Conservation (phyloP, 2,113 vertebrate genomes). For the Hemicordylus capensis region DNA sequence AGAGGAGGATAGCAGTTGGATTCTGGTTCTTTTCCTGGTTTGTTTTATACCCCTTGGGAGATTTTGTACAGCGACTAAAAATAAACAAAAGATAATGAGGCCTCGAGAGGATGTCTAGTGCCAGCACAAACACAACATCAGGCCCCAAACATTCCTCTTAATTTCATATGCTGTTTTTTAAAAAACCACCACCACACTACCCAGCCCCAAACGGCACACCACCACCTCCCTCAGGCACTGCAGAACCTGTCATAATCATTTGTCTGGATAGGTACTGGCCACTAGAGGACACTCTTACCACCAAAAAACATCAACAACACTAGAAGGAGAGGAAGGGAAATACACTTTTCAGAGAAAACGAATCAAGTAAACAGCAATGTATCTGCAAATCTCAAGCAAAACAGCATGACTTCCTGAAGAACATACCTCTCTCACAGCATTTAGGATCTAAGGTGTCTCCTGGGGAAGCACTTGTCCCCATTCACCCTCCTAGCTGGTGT, state of each 20-base stretch:
- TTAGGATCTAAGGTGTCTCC: neutral
- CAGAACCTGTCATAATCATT: neutral
- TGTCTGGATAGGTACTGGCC: neutral
- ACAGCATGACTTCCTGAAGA: neutral
- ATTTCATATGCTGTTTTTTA: neutral
- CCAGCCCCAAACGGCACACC: neutral
- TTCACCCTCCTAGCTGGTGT: no score
- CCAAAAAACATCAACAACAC: slow-evolving; percentile 2
- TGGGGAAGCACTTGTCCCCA: neutral
- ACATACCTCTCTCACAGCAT: neutral
- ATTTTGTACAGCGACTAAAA: neutral
- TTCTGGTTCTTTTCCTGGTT: neutral
- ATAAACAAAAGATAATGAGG: slow-evolving; percentile 16
- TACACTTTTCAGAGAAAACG: neutral
- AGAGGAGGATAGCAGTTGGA: neutral
- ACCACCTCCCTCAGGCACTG: neutral
- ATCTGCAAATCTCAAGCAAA: neutral
- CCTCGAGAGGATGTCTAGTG: neutral
- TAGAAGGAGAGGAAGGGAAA: neutral
- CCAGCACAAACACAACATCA: neutral
- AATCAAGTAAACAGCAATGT: neutral
- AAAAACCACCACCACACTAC: neutral
- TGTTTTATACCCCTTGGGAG: neutral
- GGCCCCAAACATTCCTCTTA: neutral
- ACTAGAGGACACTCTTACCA: neutral